phyloP scores from a whole-genome alignment of 2,113 vertebrate species.

The Oncorhynchus kisutch region DNA sequence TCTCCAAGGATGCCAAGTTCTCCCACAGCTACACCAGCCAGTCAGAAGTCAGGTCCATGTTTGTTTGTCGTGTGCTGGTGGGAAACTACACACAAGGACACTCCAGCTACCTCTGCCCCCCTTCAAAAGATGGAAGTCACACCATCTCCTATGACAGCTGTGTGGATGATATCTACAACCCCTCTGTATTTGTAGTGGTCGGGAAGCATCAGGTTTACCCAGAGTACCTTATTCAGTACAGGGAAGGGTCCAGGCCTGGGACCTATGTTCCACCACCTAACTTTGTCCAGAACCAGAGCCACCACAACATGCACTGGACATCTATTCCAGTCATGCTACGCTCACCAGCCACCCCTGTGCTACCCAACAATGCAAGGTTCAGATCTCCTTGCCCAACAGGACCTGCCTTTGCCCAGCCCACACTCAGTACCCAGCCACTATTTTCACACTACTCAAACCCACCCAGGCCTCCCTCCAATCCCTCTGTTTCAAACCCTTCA shows the following conservation, averaged over 20 bases:
- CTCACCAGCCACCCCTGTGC: no score
- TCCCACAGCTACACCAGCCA: conserved; percentile 71
- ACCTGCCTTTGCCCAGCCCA: no score
- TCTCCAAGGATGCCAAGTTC: conserved; percentile 85
- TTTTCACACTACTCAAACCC: no score
- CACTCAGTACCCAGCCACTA: no score
- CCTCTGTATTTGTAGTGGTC: conserved; percentile 89
- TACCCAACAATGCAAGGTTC: no score
- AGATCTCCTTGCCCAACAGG: no score
- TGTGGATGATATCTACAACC: conserved; percentile 75
- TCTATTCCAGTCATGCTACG: no score
- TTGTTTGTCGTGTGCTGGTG: conserved; percentile 85
- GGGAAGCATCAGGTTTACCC: conserved; percentile 91
- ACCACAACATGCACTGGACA: no score
- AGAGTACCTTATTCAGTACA: conserved; percentile 87
- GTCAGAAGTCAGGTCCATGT: conserved; percentile 68
- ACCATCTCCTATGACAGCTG: conserved; percentile 85
- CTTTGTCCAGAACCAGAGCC: no score
- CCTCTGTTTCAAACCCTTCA: no score
- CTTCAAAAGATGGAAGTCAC: conserved; percentile 69
- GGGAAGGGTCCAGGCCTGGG: not conserved
- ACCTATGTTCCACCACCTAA: not conserved
- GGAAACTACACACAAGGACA: conserved; percentile 79
- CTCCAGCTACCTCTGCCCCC: conserved; percentile 74
- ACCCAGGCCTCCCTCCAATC: no score